Evolutionary conservation across 2,888 invertebrate genomes (phyloP), one percentile per base, ranked within the genome.

Genomic region (Pristionchus mayeri): DNA sequence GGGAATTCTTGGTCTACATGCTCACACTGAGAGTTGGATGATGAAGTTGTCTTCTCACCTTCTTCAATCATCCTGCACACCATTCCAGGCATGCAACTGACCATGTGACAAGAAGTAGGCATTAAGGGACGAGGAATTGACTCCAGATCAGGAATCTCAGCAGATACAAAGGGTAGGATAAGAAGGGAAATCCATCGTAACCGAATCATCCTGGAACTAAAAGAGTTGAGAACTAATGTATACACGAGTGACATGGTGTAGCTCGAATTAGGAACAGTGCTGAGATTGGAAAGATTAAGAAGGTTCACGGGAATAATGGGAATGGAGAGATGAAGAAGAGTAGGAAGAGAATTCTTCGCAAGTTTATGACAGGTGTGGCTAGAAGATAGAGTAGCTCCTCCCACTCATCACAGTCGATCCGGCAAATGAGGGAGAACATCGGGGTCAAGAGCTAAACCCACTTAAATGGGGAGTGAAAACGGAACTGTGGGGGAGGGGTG

Each of bases 71-170:
- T 63, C 34, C 63, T 34, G 18, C 63, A 63, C 13, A 63, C 63
- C 63, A 63, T 63, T 63, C 63, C 63, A 30, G 63, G 63, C 63
- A 63, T 63, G 24, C 63, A 63, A 63, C 63, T 63, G 16, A 63
- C 18, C 63, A 63, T 63, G 30, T 63, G 63, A 63, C 63, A 63
- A 63, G 63, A 18, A 63, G 63, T 63, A 30, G 63, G 63, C 63
- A 63, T 63, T 13, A 63, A 18, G 27, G 63, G 63, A 63, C 63
- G 67, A 67, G 67, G 67, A 67, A 67, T 67, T 18, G 67, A 67
- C 21, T 67, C 67, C 34, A 67, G 21, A 1, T 67, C 37, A 67
- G 34, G 18, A 21, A 67, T 67, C 37, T 67, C 37, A 67, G 67
- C 7, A 7, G 37, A 21, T 21, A 67, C 21, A 21, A 27, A 67